Conservation (phyloP, 1,140 invertebrate genomes). For the Drosophila elegans region DNA sequence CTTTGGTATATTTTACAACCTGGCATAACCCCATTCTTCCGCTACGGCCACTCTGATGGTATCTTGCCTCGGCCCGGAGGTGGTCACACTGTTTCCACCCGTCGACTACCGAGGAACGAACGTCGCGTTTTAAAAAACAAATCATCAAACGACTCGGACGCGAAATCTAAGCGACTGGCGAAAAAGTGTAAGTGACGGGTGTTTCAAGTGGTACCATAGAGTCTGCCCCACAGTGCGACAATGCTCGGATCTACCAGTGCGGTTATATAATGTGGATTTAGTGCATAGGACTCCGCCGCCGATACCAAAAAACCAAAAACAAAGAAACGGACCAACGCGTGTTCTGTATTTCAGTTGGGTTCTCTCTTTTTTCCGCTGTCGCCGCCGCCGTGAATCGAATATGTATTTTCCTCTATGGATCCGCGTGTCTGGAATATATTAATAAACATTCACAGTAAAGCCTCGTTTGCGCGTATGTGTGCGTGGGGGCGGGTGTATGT, state of each 20-base stretch:
- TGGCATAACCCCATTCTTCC: not conserved
- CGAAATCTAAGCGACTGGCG: conserved; percentile 39
- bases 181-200: conserved; percentile 69
- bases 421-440: conserved; percentile 76
- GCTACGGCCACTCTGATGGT: not conserved
- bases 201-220: conserved; percentile 1
- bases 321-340: conserved; percentile 61
- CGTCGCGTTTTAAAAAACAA: conserved; percentile 42
- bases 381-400: conserved; percentile 52
- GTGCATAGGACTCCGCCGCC: not conserved
- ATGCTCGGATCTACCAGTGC: conserved; percentile 9
- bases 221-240: conserved; percentile 2
- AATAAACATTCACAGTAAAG: conserved; percentile 60
- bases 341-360: conserved; percentile 31
- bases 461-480: conserved; percentile 25
- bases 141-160: conserved; percentile 44
- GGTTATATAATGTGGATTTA: conserved; percentile 35
- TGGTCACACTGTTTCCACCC: conserved; percentile 4
- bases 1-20: not conserved
- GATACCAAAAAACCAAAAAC: conserved; percentile 24
- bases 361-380: conserved; percentile 17
- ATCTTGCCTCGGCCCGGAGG: not conserved
- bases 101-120: conserved; percentile 3
- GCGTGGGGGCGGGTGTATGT: conserved; percentile 22
- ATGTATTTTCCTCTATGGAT: conserved; percentile 36